Evolutionary conservation across 1,140 invertebrate species (phyloP).

Genomic region (Drosophila rufa): DNA sequence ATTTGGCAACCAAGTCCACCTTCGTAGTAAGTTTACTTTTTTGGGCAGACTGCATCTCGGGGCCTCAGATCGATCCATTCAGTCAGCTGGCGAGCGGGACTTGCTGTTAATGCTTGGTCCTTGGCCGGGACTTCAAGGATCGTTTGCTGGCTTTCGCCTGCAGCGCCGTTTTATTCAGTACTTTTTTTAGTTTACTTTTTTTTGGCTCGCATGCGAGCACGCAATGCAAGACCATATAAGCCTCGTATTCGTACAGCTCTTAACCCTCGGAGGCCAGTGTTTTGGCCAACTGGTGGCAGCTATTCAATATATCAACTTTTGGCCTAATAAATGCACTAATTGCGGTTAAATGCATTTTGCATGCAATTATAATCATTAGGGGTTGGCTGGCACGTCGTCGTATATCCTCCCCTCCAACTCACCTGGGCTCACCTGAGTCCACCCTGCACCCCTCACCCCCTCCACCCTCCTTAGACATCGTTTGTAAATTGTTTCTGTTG

Average conservation of each 20-base stretch:
- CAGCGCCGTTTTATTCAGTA: slow-evolving; percentile 16
- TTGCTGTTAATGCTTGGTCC: background rate
- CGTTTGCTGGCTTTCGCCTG: slow-evolving; percentile 42
- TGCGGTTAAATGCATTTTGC: slow-evolving; percentile 85
- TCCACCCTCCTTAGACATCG: slow-evolving; percentile 1
- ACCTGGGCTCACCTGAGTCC: background rate
- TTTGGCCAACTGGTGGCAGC: slow-evolving; percentile 57
- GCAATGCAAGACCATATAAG: slow-evolving; percentile 2
- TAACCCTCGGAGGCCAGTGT: slow-evolving; percentile 10
- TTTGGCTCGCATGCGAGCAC: background rate
- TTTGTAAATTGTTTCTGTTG: slow-evolving; percentile 58
- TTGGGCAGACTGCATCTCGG: background rate
- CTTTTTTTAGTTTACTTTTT: background rate
- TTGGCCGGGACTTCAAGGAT: slow-evolving; percentile 39
- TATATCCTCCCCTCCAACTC: slow-evolving; percentile 12
- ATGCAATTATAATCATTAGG: slow-evolving; percentile 85
- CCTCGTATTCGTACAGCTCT: background rate
- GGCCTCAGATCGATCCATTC: background rate
- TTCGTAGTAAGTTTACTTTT: background rate
- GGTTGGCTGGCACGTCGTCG: slow-evolving; percentile 71
- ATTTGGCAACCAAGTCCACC: no score
- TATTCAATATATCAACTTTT: slow-evolving; percentile 81
- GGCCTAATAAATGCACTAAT: slow-evolving; percentile 85
- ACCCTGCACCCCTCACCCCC: background rate
- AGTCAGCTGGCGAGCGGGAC: slow-evolving; percentile 16